Evolutionary conservation across 2,888 invertebrate species (phyloP).

Genomic region (Ennomos fuscantarius): DNA sequence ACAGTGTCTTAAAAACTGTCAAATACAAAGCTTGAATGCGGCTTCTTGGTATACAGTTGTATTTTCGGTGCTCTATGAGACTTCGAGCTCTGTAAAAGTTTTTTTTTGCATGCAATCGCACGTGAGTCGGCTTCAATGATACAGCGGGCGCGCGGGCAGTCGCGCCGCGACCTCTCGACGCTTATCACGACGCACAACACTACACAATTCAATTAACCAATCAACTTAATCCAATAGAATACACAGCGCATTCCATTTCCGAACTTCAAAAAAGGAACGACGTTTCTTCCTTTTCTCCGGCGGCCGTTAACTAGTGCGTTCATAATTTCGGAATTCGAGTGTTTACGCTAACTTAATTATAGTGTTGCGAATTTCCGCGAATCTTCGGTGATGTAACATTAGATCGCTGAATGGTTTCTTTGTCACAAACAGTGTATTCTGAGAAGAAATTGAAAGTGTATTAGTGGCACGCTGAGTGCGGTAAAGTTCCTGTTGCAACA

Average conservation of each 20-base stretch:
- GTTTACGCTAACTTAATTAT: slow-evolving; percentile 52
- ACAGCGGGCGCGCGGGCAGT: slow-evolving; percentile 72
- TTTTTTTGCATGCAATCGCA: slow-evolving; percentile 76
- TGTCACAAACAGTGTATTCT: slow-evolving; percentile 66
- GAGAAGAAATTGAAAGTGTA: slow-evolving; percentile 67
- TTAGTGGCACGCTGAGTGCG: slow-evolving; percentile 61
- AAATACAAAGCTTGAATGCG: too few relatives aligned
- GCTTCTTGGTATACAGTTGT: neutral
- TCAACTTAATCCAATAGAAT: slow-evolving; percentile 60
- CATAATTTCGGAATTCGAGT: slow-evolving; percentile 46
- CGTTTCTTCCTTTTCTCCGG: neutral
- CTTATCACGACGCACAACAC: slow-evolving; percentile 68
- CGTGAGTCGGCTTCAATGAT: slow-evolving; percentile 76
- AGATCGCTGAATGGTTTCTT: slow-evolving; percentile 62
- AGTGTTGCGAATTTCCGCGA: slow-evolving; percentile 67
- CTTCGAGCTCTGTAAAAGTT: slow-evolving; percentile 69
- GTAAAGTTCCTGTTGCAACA: slow-evolving; percentile 47
- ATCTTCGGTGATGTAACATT: slow-evolving; percentile 71
- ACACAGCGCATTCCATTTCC: slow-evolving; percentile 38
- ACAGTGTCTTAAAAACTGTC: too few relatives aligned
- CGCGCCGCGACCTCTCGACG: slow-evolving; percentile 74
- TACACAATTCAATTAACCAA: slow-evolving; percentile 65
- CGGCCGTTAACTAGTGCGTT: slow-evolving; percentile 29
- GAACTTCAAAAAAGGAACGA: slow-evolving; percentile 21
- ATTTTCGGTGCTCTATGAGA: slow-evolving; percentile 58